Conservation (phyloP, 2,888 invertebrate genomes). For the Nemotelus nigrinus region DNA sequence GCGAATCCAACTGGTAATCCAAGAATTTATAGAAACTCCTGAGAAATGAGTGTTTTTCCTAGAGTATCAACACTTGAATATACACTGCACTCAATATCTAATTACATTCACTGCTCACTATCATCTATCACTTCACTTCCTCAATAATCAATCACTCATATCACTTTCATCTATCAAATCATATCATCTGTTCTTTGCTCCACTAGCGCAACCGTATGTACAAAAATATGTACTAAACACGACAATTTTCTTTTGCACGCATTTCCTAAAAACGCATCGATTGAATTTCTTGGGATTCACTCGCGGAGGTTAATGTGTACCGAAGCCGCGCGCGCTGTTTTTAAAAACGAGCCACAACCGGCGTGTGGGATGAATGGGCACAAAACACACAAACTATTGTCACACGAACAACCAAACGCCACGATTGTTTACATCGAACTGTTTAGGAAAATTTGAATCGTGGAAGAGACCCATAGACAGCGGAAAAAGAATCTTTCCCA, state of each 20-base stretch:
- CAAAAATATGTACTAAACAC: too few relatives aligned
- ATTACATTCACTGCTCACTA: conserved; percentile 2
- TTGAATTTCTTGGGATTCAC: not conserved
- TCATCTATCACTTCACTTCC: conserved; percentile 24
- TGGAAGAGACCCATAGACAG: conserved; percentile 19
- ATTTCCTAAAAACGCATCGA: not conserved
- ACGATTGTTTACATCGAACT: conserved; percentile 42
- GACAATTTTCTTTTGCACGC: not conserved
- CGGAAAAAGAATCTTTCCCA: not conserved
- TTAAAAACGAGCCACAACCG: too few relatives aligned
- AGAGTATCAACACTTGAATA: too few relatives aligned
- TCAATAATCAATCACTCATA: not conserved
- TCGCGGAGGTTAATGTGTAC: not conserved
- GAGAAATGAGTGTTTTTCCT: too few relatives aligned
- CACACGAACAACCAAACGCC: conserved; percentile 32
- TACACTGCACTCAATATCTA: not conserved
- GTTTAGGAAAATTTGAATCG: conserved; percentile 14
- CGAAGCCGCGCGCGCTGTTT: too few relatives aligned
- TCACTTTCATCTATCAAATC: too few relatives aligned
- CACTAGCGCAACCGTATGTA: too few relatives aligned
- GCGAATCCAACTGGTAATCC: too few relatives aligned
- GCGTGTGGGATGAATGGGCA: not conserved
- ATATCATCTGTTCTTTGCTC: too few relatives aligned
- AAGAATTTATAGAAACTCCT: too few relatives aligned
- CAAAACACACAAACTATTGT: not conserved